Percentiles rank a stretch among this genome's conserved stretches.
Evolutionary conservation across 2,888 invertebrate species (phyloP).

Genomic region (Drosophila quinaria): DNA sequence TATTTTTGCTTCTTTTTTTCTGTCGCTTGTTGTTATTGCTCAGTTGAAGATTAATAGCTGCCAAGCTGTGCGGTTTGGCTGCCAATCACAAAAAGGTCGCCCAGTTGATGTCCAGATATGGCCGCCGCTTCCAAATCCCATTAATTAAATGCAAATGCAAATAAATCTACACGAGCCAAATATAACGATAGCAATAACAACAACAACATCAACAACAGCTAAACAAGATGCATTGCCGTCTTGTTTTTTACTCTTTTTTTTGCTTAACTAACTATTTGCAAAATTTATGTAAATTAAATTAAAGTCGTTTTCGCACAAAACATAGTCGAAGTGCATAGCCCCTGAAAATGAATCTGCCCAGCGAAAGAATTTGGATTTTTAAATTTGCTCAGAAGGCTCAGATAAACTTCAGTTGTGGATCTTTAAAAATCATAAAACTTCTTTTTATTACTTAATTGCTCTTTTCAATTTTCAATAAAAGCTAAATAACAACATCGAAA

Average conservation of each 20-base stretch:
- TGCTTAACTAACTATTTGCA: conserved; percentile 54
- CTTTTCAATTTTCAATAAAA: too few relatives aligned
- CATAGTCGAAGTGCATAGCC: conserved; percentile 33
- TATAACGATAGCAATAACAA: conserved; percentile 26
- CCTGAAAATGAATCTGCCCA: conserved; percentile 22
- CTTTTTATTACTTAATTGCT: too few relatives aligned
- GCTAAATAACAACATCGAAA: too few relatives aligned
- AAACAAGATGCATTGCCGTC: conserved; percentile 66
- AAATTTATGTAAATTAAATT: conserved; percentile 68
- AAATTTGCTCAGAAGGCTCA: too few relatives aligned
- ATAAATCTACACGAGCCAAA: conserved; percentile 60
- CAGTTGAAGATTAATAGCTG: conserved; percentile 72
- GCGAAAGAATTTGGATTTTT: too few relatives aligned
- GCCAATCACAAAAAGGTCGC: conserved; percentile 79
- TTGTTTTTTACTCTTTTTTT: conserved; percentile 28
- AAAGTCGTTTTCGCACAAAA: conserved; percentile 3
- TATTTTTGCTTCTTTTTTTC: too few relatives aligned
- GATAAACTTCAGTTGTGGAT: too few relatives aligned
- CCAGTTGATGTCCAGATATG: conserved; percentile 72
- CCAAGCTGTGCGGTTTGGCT: conserved; percentile 59
- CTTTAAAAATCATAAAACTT: too few relatives aligned
- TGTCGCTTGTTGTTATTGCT: conserved; percentile 17
- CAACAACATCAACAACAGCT: conserved; percentile 9
- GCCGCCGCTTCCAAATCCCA: conserved; percentile 53
- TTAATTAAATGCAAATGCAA: conserved; percentile 78